A percentile compares a stretch with the other conserved stretches of the same genome.
These are phyloP conservation scores for Drosophila insularis DNA, from an alignment of 1,140 invertebrate species.

Conservation along the genomic window DNA sequence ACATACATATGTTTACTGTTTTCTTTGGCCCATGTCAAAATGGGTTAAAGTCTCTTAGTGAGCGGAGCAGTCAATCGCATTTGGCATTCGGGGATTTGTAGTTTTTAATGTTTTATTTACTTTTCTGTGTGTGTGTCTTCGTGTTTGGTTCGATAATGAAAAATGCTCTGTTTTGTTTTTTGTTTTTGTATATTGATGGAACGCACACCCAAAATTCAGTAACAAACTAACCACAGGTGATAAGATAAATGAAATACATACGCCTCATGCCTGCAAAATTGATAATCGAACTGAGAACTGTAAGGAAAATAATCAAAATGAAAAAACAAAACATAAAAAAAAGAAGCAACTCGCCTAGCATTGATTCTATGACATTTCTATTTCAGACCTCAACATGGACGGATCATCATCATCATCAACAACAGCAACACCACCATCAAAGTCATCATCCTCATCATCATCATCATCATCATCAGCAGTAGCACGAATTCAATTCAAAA, in stretches of 20 bases:
- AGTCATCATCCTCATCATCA: neutral
- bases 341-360: neutral
- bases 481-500: conserved; percentile 73
- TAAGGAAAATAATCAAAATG: neutral
- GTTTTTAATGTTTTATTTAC: neutral
- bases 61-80: neutral
- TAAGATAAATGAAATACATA: conserved; percentile 40
- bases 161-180: neutral
- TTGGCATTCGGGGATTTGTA: conserved; percentile 4
- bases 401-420: conserved; percentile 6
- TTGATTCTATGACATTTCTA: conserved; percentile 15
- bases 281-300: conserved; percentile 4
- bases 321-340: neutral
- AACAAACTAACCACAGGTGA: conserved; percentile 5
- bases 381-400: conserved; percentile 20
- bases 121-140: neutral
- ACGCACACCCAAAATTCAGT: neutral
- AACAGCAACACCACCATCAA: neutral
- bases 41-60: conserved; percentile 31
- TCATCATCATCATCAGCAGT: conserved; percentile 16
- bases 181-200: neutral
- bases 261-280: neutral
- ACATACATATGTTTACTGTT: conserved; percentile 1
- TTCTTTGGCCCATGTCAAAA: neutral
- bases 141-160: neutral